Percentiles rank a stretch among this genome's conserved stretches.
Evolutionary conservation across 1,140 invertebrate species (phyloP).

Genomic region (Magallana angulata): DNA sequence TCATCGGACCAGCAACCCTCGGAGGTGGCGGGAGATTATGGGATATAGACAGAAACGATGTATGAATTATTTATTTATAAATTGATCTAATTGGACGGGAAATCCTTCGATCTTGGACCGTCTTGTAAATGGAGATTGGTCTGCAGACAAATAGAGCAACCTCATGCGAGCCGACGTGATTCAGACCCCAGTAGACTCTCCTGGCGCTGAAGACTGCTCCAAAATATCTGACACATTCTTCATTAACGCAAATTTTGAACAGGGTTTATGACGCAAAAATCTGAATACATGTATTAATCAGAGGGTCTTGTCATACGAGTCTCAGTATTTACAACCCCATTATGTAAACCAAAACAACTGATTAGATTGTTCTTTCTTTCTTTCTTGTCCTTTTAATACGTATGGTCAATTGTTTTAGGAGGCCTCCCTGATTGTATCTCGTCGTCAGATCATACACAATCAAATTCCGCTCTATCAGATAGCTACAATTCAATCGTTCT

Average conservation of each 20-base stretch:
- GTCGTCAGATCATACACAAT: too few relatives aligned
- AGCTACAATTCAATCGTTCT: too few relatives aligned
- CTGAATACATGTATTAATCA: neutral
- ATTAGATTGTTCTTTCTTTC: neutral
- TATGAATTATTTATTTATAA: slow-evolving; percentile 37
- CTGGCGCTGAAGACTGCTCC: neutral
- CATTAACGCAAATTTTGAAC: slow-evolving; percentile 7
- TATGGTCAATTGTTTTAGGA: too few relatives aligned
- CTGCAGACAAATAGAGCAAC: slow-evolving; percentile 3
- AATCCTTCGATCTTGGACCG: slow-evolving; percentile 26
- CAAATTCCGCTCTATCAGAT: too few relatives aligned
- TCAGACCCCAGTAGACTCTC: neutral
- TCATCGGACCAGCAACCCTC: neutral
- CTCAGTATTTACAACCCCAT: neutral
- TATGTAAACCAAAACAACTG: neutral
- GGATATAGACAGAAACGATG: slow-evolving; percentile 27
- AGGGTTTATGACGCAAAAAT: slow-evolving; percentile 31
- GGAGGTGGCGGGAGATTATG: slow-evolving; percentile 4
- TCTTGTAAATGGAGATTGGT: slow-evolving; percentile 36
- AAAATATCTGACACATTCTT: slow-evolving; percentile 32
- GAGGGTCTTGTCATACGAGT: neutral
- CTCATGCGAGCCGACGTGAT: neutral
- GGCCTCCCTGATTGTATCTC: too few relatives aligned
- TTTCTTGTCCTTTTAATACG: too few relatives aligned
- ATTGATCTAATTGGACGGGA: slow-evolving; percentile 29